These are phyloP conservation scores for Lasioglossum lativentre DNA, from an alignment of 2,888 invertebrate species.

Conservation along the genomic window DNA sequence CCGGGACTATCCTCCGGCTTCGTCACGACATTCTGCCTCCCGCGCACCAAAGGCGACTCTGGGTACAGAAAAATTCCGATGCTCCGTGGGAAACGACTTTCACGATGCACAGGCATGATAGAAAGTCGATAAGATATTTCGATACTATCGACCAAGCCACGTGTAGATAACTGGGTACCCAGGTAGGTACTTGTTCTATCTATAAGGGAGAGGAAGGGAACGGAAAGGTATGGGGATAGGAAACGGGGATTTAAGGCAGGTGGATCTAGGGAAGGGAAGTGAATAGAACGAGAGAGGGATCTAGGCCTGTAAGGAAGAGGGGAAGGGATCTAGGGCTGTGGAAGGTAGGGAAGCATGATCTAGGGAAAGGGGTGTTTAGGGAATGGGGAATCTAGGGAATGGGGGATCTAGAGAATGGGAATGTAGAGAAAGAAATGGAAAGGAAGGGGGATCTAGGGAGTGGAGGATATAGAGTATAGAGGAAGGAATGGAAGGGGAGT, in stretches of 20 bases:
- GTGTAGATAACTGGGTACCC: background rate
- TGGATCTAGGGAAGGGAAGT: background rate
- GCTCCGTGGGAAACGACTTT: background rate
- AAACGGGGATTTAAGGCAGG: too few species aligned
- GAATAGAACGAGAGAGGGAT: background rate
- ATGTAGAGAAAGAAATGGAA: too few species aligned
- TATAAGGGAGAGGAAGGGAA: background rate
- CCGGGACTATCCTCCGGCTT: constrained; percentile 81
- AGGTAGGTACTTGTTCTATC: background rate
- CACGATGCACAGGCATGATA: background rate
- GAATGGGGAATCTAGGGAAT: too few species aligned
- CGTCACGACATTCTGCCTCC: constrained; percentile 79
- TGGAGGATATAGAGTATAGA: too few species aligned
- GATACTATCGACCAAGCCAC: background rate
- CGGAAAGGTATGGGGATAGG: too few species aligned
- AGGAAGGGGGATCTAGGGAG: too few species aligned
- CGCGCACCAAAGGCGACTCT: constrained; percentile 86
- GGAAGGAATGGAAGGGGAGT: too few species aligned
- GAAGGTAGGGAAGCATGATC: background rate
- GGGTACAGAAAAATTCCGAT: constrained; percentile 22
- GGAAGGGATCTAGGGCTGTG: background rate
- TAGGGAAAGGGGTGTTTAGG: background rate
- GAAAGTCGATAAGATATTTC: background rate
- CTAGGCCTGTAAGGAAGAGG: too few species aligned
- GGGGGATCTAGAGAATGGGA: too few species aligned